Base-by-base conservation (phyloP, 1,140 invertebrate genomes). In the Lordiphosa collinella region DNA sequence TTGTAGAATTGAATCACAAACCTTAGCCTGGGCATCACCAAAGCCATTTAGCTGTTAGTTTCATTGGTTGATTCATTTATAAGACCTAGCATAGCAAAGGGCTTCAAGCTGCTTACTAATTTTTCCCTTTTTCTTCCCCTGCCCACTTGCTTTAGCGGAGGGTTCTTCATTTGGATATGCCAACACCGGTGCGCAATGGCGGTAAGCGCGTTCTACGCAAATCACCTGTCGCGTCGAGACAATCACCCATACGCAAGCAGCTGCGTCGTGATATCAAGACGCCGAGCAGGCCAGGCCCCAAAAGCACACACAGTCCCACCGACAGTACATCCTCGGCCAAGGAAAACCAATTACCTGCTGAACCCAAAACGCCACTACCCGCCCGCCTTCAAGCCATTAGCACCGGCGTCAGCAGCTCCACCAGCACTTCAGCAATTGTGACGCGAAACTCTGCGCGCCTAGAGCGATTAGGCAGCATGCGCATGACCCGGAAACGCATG, bases 401-500 rank as follows among this genome's bases (percentile, higher is more conserved):
- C 29, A 41, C 12, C 18, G 9, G 25, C 10, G 7, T n/a, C 13
- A 7, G 34, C 29, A 41, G 14, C 18, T 41, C 25, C 12, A 75
- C 57, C 47, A 58, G 57, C n/a, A n/a, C n/a, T 0, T 61, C 78
- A 12, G 54, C 36, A 5, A 34, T 69, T n/a, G 56, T 32, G 3
- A 87, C 85, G 4, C 61, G 85, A 11, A 65, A 72, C n/a, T 59
- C 79, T 4, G 58, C 78, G 0, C 63, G 62, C 4, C 68, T 59
- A 7, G 50, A 68, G 52, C 44, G 57, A 0, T 43, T 71, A 5
- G 61, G 14, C 29, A 22, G 48, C 13, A 66, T 56, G 57, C 48
- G 66, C 37, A 72, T 86, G 48, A 82, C 84, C 34, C 65, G 84
- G 1, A 87, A 87, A 13, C 57, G 84, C 1, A 35, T 79, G 59